Conservation (phyloP, 2,113 vertebrate species). For the Melanerpes aurifrons region DNA sequence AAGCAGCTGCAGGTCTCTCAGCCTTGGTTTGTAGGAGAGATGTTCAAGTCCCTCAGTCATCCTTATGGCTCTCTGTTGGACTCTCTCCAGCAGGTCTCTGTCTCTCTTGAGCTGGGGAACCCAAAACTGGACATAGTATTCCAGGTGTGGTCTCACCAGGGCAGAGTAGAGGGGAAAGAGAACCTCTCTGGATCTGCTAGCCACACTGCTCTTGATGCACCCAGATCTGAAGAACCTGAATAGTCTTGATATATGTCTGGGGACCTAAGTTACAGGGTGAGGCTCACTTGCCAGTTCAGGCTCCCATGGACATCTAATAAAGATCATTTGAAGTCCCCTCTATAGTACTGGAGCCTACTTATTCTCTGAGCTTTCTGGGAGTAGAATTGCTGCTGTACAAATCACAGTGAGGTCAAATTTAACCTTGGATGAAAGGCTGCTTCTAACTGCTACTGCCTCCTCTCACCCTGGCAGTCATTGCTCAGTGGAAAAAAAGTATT, state of each 20-base stretch:
- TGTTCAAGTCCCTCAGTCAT: too few relatives aligned
- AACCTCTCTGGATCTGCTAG: too few relatives aligned
- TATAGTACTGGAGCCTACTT: background rate
- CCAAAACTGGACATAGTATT: too few relatives aligned
- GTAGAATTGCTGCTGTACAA: background rate
- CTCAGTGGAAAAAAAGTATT: background rate
- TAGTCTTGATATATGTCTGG: rapidly evolving
- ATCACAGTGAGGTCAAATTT: background rate
- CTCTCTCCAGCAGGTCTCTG: too few relatives aligned
- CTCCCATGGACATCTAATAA: background rate
- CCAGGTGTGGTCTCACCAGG: too few relatives aligned
- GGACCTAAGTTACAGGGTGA: background rate
- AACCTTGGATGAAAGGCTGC: background rate
- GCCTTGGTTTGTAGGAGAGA: too few relatives aligned
- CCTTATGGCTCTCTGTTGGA: too few relatives aligned
- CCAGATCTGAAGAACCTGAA: background rate
- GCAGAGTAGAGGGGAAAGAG: too few relatives aligned
- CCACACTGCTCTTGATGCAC: too few relatives aligned
- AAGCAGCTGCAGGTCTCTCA: too few relatives aligned
- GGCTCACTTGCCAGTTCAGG: background rate
- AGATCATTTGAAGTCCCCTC: background rate
- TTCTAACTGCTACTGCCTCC: background rate
- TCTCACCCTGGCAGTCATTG: background rate
- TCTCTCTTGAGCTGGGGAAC: too few relatives aligned
- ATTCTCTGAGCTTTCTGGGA: background rate